Base-by-base conservation (phyloP, 2,113 vertebrate genomes). In the Phylloscopus whistleri region DNA sequence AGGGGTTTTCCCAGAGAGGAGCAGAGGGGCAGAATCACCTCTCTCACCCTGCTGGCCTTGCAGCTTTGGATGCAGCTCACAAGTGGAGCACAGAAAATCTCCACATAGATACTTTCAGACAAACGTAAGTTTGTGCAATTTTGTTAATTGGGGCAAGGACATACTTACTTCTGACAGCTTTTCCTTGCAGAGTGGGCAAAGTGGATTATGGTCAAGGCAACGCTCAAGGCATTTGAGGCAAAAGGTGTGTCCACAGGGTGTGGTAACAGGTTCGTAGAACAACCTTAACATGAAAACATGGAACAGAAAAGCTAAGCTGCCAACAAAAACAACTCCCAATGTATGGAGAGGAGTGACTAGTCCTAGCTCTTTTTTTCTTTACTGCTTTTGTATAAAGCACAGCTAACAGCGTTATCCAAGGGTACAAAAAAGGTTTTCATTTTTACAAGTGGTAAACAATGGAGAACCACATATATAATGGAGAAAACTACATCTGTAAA, bases 151-250 rank as follows among this genome's bases (percentile, higher is more conserved):
- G 8, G 52, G 16, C 23, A 89, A 86, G 44, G 56, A 68, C 26
- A 56, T 22, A 97, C 95, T 97, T 96, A 99, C 99, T 97, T 99
- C 98, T 12, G 98, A 98, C 21, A 99, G 98, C 78, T 99, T 98
- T 96, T 99, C 99, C 92, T 99, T 99, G 97, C 99, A 99, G 94
- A 99, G 98, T 2, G 99, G 99, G 87, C 99, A 99, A 97, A 98
- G 98, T 2, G 98, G 97, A 90, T 98, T 99, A 91, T 99, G 99
- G 96, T 99, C 99, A 87, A 99, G 97, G 97, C 99, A 99, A 96
- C 98, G 98, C 94, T 99, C 98, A 73, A 99, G 98, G 98, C 99
- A 99, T 97, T 99, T 99, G 72, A 99, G 98, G 97, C 99, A 99
- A 98, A 99, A 99, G 12, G 98, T 99, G 95, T 99, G 99, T 94